A percentile compares a stretch with the other conserved stretches of the same genome.
Evolutionary conservation across 2,797 vertebrate genomes (phyloP).

Genomic region (Pseudomugil gertrudae): DNA sequence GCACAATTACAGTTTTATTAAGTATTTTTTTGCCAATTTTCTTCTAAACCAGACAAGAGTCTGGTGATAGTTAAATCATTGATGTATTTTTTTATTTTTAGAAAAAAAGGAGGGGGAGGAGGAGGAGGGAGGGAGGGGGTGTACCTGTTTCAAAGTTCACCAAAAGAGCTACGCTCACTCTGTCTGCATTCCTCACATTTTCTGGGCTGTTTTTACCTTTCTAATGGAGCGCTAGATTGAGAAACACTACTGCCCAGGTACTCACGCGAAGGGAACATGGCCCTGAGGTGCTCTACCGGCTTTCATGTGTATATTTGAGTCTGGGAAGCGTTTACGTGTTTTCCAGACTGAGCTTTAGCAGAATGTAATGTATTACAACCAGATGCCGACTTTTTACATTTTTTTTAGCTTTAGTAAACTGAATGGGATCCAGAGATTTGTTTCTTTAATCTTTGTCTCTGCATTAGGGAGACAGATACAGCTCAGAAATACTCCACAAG

Average conservation of each 20-base stretch:
- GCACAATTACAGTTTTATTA: conserved; percentile 19
- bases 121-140: conserved; percentile 29
- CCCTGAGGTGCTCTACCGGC: conserved; percentile 43
- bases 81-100: conserved; percentile 48
- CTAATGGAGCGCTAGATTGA: conserved; percentile 19
- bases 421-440: conserved; percentile 66
- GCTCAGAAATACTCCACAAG: conserved; percentile 26
- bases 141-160: conserved; percentile 68
- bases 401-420: neutral
- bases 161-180: conserved; percentile 16
- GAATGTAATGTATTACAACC: conserved; percentile 65
- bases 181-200: conserved; percentile 59
- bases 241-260: conserved; percentile 43
- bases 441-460: conserved; percentile 45
- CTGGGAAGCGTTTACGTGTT: conserved; percentile 63
- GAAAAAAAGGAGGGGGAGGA: neutral
- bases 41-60: conserved; percentile 16
- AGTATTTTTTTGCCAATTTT: neutral
- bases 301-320: conserved; percentile 53
- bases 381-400: conserved; percentile 61
- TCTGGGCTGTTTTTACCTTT: conserved; percentile 42
- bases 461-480: conserved; percentile 15
- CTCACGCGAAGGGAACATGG: conserved; percentile 36
- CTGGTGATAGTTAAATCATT: conserved; percentile 53
- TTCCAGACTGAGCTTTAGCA: conserved; percentile 40